Evolutionary conservation across 2,797 vertebrate species (phyloP), one percentile per base, ranked within the genome.

Genomic region (Schizothorax lantsangensis): DNA sequence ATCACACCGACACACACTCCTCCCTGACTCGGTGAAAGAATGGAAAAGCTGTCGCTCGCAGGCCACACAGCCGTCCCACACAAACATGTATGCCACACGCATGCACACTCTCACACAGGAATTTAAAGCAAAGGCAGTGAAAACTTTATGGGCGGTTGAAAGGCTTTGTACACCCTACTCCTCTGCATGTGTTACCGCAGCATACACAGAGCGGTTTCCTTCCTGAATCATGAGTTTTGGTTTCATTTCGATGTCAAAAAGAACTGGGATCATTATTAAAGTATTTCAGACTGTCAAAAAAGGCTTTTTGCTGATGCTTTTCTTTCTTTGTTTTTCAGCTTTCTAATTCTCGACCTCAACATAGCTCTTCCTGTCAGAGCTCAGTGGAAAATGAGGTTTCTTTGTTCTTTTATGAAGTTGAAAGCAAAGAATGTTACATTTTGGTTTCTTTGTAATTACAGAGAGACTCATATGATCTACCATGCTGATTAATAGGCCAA

Each of bases 121-220:
- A 85, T 85, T 45, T 80, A 73, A 79, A 73, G 84, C 26, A 73
- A 47, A 80, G 77, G 77, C 54, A 85, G 77, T 85, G 77, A 85
- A 80, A 80, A 79, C 66, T 72, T 72, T 80, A 85, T 62, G 14
- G 26, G 66, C 3, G 77, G 77, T 79, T 85, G 12, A 45, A 54
- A 59, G 77, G 38, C 52, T 85, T 85, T 85, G 52, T 71, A 49
- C 77, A 71, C 14, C 7, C 17, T 40, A 23, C 75, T 69, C 62
- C 40, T 79, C 66, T 62, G 26, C 40, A 45, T 47, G 59, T 59
- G 30, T 80, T 15, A 85, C 52, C 52, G 12, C 66, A n/a, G 38
- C 38, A 19, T 36, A 45, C 75, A 54, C 64, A 57, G 74, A 75
- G 54, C 0, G 4, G 75, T 71, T 79, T 69, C 36, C 7, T 38